Evolutionary conservation across 2,797 vertebrate species (phyloP).

Genomic region (Coluber constrictor): DNA sequence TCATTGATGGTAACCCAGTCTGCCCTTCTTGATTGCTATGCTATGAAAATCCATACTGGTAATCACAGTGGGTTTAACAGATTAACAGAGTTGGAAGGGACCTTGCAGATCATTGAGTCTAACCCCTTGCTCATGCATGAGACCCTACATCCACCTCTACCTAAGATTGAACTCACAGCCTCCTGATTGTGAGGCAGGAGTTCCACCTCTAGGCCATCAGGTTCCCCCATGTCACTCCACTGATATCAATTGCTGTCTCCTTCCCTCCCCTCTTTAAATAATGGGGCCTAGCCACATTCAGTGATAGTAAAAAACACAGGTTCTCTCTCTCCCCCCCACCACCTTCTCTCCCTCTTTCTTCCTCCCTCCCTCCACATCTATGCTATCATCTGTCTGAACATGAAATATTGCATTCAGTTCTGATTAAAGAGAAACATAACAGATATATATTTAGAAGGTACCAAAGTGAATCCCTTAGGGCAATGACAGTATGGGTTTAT

Average conservation of each 20-base stretch:
- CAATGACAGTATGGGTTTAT: neutral
- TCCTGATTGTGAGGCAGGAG: no score
- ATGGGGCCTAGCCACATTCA: neutral
- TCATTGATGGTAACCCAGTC: neutral
- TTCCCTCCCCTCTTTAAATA: neutral
- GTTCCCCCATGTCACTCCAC: neutral
- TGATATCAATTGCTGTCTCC: neutral
- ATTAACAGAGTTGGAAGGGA: no score
- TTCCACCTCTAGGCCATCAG: no score
- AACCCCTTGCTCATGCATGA: no score
- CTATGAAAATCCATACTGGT: neutral
- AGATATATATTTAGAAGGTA: neutral
- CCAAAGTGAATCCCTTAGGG: neutral
- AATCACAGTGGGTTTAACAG: neutral
- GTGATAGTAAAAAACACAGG: neutral
- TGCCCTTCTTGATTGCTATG: neutral
- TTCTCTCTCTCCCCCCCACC: neutral
- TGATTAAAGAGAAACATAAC: neutral
- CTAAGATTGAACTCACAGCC: no score
- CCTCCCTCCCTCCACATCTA: neutral
- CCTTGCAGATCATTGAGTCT: no score
- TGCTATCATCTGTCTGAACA: neutral
- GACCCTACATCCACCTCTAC: no score
- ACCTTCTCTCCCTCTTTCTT: neutral
- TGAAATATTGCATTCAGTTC: neutral